Conservation (phyloP, 2,113 vertebrate genomes). For the Myocastor coypus region DNA sequence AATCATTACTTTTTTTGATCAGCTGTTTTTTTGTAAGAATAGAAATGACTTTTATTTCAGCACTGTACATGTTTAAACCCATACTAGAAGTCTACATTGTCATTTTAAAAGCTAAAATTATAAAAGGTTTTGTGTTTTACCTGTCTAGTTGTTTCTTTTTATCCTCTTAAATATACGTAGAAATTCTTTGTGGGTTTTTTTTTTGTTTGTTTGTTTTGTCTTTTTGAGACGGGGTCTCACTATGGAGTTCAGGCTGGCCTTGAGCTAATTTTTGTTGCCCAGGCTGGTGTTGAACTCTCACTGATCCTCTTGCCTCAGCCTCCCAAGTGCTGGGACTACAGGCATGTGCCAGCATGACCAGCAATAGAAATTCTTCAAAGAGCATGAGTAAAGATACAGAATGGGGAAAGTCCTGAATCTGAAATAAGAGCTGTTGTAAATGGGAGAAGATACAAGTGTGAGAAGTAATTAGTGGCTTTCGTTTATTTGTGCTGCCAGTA, state of each 20-base stretch:
- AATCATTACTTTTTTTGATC: conserved; percentile 11
- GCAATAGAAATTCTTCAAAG: not conserved
- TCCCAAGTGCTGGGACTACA: too few relatives aligned
- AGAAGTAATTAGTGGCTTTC: not conserved
- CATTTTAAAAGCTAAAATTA: conserved; percentile 55
- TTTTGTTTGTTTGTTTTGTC: too few relatives aligned
- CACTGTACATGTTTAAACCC: not conserved
- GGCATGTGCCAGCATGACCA: too few relatives aligned
- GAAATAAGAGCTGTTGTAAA: not conserved
- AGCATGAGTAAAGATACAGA: not conserved
- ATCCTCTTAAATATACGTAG: not conserved
- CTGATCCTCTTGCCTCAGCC: too few relatives aligned
- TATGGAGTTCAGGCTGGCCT: too few relatives aligned
- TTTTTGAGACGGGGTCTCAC: too few relatives aligned
- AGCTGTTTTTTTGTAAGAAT: conserved; percentile 41
- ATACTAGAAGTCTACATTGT: not conserved
- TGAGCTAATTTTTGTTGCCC: too few relatives aligned
- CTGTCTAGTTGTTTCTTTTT: not conserved
- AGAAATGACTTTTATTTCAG: not conserved
- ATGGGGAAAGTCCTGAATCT: not conserved
- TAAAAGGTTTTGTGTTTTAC: conserved; percentile 50
- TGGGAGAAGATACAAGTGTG: not conserved
- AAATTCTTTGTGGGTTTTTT: not conserved
- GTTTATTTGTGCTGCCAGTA: not conserved
- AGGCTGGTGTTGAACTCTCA: too few relatives aligned